Evolutionary conservation across 2,797 vertebrate genomes (phyloP).

Genomic region (Melanitta fusca): DNA sequence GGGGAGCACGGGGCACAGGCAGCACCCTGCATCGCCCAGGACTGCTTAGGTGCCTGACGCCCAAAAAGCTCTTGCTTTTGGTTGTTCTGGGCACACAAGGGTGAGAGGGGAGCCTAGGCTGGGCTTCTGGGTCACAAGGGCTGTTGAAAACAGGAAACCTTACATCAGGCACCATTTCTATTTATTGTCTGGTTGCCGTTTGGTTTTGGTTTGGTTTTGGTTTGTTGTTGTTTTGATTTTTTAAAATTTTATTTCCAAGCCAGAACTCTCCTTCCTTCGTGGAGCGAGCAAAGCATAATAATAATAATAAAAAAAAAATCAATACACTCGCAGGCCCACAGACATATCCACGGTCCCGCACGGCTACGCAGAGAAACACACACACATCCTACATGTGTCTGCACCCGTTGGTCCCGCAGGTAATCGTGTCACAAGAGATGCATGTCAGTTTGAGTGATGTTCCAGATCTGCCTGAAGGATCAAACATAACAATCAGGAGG

Average conservation of each 20-base stretch:
- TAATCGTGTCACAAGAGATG: constrained; percentile 56
- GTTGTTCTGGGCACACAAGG: not conserved
- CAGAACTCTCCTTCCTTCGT: constrained; percentile 29
- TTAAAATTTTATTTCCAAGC: not conserved
- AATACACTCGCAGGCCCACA: not conserved
- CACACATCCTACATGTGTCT: not conserved
- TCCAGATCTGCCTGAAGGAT: constrained; percentile 69
- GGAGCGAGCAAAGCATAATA: constrained; percentile 26
- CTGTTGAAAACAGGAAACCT: not conserved
- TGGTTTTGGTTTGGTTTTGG: fast-evolving
- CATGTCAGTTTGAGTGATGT: constrained; percentile 62
- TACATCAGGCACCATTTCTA: not conserved
- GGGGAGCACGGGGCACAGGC: not conserved
- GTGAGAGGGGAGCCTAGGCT: not conserved
- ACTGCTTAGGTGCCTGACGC: not conserved
- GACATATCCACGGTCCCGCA: not conserved
- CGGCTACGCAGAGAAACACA: not conserved
- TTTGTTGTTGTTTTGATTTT: not conserved
- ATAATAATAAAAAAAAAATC: not conserved
- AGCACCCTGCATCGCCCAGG: not conserved
- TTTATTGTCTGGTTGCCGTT: not conserved
- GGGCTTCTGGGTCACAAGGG: not conserved
- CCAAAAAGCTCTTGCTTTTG: not conserved
- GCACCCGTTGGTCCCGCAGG: constrained; percentile 13
- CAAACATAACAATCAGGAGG: constrained; percentile 68